Conservation (phyloP, 1,140 invertebrate genomes). For the Lasioglossum albipes region DNA sequence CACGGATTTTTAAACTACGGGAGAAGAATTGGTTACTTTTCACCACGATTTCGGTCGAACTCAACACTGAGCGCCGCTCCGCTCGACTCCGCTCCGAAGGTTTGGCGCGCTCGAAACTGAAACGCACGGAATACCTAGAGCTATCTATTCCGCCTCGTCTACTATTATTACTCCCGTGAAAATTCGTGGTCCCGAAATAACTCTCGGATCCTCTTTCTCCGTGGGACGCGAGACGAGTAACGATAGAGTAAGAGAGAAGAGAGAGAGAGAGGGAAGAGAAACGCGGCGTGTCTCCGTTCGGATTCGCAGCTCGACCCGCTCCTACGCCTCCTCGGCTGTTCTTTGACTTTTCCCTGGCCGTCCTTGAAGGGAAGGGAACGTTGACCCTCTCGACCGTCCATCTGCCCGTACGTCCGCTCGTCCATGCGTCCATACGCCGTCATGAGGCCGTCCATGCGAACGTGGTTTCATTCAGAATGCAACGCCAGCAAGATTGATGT, state of each 20-base stretch:
- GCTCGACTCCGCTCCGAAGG: neutral
- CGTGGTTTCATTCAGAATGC: constrained; percentile 65
- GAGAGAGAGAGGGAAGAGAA: no score
- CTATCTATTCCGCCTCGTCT: constrained; percentile 28
- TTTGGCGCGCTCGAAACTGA: neutral
- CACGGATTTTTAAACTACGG: no score
- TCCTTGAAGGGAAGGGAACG: constrained; percentile 62
- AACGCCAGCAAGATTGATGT: constrained; percentile 50
- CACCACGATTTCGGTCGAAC: no score
- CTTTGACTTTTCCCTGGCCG: constrained; percentile 60
- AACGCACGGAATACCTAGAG: constrained; percentile 21
- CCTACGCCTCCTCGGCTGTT: constrained; percentile 37
- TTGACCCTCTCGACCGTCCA: constrained; percentile 56
- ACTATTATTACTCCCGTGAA: constrained; percentile 35
- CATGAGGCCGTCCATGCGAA: constrained; percentile 29
- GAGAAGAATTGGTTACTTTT: no score
- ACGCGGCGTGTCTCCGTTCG: no score
- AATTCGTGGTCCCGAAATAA: constrained; percentile 28
- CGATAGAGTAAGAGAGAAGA: no score
- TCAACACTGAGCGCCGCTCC: no score
- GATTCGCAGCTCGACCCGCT: constrained; percentile 20
- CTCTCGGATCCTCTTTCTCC: constrained; percentile 43
- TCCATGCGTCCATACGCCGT: constrained; percentile 22
- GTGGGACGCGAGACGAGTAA: neutral
- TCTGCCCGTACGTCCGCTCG: constrained; percentile 37